phyloP scores from a whole-genome alignment of 2,888 invertebrate species.

The Lymantria monacha region DNA sequence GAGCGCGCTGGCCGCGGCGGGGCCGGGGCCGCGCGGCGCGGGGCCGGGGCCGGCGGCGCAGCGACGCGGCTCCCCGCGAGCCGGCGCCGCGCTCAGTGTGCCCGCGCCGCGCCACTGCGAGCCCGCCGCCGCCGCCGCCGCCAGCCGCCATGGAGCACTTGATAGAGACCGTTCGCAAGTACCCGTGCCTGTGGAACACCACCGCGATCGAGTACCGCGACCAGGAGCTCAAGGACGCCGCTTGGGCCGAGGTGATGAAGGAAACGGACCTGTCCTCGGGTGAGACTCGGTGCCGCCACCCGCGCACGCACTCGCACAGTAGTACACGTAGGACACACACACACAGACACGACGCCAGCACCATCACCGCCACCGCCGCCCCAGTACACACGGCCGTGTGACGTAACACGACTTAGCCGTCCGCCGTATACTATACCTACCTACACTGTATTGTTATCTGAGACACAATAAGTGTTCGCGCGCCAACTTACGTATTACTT shows the following conservation, averaged over 20 bases:
- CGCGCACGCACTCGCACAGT: constrained; percentile 62
- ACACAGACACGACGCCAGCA: neutral
- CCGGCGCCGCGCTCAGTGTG: constrained; percentile 11
- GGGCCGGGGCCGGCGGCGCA: constrained; percentile 4
- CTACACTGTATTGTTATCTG: no score
- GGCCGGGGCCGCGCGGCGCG: neutral
- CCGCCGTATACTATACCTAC: no score
- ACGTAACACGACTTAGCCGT: no score
- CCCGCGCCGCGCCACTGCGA: constrained; percentile 13
- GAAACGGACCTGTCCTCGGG: constrained; percentile 72
- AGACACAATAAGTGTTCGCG: no score
- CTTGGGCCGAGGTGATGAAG: constrained; percentile 75
- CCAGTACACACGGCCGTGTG: no score
- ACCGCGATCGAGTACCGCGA: constrained; percentile 75
- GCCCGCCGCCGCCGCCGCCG: constrained; percentile 23
- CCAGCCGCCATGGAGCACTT: constrained; percentile 64
- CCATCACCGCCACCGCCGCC: neutral
- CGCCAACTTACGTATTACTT: no score
- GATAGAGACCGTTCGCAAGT: constrained; percentile 71
- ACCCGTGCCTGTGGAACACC: constrained; percentile 77
- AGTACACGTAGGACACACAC: constrained; percentile 41
- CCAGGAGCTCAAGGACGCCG: constrained; percentile 77
- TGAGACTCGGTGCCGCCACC: constrained; percentile 58
- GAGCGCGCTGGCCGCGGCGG: neutral
- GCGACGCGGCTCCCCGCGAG: constrained; percentile 2